Percentiles rank a stretch among this genome's conserved stretches.
Evolutionary conservation across 1,140 invertebrate species (phyloP).

Genomic region (Ephestia elutella): DNA sequence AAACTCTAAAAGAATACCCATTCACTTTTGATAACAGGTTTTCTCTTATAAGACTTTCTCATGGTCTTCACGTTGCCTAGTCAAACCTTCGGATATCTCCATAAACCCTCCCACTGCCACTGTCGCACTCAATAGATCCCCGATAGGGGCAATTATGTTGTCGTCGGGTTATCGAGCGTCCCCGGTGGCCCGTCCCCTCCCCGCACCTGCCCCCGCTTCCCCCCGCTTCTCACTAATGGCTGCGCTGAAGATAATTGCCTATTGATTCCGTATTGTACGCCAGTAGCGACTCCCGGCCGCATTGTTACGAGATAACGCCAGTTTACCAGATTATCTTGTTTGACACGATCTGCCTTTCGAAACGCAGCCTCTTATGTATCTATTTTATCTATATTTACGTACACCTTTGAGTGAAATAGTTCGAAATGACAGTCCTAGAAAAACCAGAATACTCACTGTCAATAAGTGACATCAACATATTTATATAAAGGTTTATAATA

Average conservation of each 20-base stretch:
- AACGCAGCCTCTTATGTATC: background rate
- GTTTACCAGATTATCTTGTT: conserved; percentile 1
- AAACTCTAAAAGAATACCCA: too few species aligned
- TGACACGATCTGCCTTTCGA: conserved; percentile 6
- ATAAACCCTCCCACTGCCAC: conserved; percentile 6
- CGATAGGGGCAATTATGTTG: conserved; percentile 15
- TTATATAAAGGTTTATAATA: too few species aligned
- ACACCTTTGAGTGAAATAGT: too few species aligned
- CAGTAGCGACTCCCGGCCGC: background rate
- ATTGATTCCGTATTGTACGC: conserved; percentile 11
- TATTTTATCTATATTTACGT: background rate
- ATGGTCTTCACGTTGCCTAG: background rate
- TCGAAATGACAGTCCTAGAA: too few species aligned
- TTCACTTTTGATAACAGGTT: too few species aligned
- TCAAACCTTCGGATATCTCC: background rate
- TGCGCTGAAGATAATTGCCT: conserved; percentile 8
- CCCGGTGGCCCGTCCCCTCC: conserved; percentile 11
- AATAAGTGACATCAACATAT: too few species aligned
- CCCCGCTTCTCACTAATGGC: conserved; percentile 8
- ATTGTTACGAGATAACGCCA: conserved; percentile 5
- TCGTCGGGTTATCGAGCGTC: conserved; percentile 14
- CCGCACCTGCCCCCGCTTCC: background rate
- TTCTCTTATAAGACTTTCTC: too few species aligned
- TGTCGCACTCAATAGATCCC: conserved; percentile 6
- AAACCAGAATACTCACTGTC: too few species aligned